These are phyloP conservation scores for Ceratothoa steindachneri DNA, from an alignment of 2,888 invertebrate genomes.

Conservation along the genomic window DNA sequence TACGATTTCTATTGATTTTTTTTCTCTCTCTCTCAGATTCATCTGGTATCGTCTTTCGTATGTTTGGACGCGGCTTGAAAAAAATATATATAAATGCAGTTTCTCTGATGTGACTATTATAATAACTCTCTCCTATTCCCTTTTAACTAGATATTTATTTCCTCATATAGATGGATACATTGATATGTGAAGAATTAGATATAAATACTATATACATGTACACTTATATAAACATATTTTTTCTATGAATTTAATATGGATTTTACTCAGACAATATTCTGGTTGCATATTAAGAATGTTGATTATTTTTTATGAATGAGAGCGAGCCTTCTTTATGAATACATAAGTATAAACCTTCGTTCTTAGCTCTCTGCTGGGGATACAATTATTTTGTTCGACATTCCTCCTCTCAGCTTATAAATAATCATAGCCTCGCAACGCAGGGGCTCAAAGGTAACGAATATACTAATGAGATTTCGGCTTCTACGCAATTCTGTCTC, in stretches of 20 bases:
- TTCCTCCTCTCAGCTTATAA: background rate
- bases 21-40: too few species aligned
- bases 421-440: constrained; percentile 1
- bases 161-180: background rate
- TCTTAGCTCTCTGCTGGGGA: background rate
- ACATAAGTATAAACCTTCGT: background rate
- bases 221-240: background rate
- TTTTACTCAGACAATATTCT: background rate
- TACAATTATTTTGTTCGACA: background rate
- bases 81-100: too few species aligned
- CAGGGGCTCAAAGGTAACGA: background rate
- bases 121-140: too few species aligned
- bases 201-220: constrained; percentile 7
- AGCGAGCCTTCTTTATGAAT: background rate
- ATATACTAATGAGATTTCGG: background rate
- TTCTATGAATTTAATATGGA: too few species aligned
- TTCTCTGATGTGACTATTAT: too few species aligned
- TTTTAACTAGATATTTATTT: background rate
- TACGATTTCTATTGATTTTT: background rate
- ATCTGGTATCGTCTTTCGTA: too few species aligned
- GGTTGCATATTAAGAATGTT: background rate
- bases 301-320: background rate
- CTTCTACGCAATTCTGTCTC: background rate
- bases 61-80: too few species aligned
- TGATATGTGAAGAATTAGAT: background rate